These are phyloP conservation scores for Alligator sinensis DNA, from an alignment of 2,113 vertebrate species.

Conservation along the genomic window DNA sequence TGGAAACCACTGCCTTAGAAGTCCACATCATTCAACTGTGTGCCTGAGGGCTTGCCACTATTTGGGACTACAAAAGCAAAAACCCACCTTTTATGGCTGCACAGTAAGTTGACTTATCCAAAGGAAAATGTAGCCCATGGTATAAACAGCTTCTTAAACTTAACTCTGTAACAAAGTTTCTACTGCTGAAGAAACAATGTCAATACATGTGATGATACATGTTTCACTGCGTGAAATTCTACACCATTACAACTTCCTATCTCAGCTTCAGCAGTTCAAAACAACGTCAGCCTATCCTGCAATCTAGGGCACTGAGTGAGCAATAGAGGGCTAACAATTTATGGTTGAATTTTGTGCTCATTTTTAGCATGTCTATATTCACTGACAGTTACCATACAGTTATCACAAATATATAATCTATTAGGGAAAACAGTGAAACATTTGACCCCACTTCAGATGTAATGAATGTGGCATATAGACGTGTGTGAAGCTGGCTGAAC, in stretches of 20 bases:
- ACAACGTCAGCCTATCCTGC: not conserved
- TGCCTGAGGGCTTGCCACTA: no score
- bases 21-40: no score
- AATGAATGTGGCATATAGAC: not conserved
- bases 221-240: not conserved
- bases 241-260: not conserved
- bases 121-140: not conserved
- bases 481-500: not conserved
- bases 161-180: not conserved
- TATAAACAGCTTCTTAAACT: not conserved
- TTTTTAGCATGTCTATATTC: not conserved
- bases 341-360: not conserved
- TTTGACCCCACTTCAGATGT: not conserved
- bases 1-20: no score
- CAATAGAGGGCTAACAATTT: not conserved
- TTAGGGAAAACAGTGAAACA: not conserved
- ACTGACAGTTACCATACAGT: not conserved
- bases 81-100: not conserved
- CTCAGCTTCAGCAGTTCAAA: not conserved
- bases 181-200: not conserved
- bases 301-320: not conserved
- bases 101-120: not conserved
- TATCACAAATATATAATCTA: accelerated
- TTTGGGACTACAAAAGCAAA: not conserved
- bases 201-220: not conserved